Evolutionary conservation across 2,888 invertebrate genomes (phyloP).

Genomic region (Acronicta leporina): DNA sequence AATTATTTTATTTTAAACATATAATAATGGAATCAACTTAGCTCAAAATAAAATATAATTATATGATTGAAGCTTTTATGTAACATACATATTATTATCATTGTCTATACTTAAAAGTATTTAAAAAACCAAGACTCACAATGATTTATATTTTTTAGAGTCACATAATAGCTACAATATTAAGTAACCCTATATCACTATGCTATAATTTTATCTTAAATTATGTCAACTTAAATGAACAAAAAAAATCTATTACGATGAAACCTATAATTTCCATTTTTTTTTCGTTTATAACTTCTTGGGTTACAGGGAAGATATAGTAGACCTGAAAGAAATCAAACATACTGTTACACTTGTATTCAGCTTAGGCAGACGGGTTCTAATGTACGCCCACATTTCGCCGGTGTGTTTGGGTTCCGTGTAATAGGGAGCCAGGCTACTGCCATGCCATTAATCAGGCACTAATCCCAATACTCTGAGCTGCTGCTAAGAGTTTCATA

Average conservation of each 20-base stretch:
- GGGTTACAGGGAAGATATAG: background rate
- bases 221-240: slow-evolving; percentile 26
- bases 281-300: slow-evolving; percentile 21
- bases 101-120: slow-evolving; percentile 39
- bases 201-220: slow-evolving; percentile 27
- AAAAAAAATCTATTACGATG: slow-evolving; percentile 16
- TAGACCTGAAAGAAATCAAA: slow-evolving; percentile 28
- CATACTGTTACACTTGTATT: too few species aligned
- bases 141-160: slow-evolving; percentile 29
- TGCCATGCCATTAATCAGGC: too few species aligned
- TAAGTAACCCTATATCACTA: slow-evolving; percentile 42
- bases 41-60: slow-evolving; percentile 20
- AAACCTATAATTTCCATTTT: background rate
- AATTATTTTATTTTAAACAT: slow-evolving; percentile 24
- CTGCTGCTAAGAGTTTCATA: too few species aligned
- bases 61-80: slow-evolving; percentile 12
- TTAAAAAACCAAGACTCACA: slow-evolving; percentile 33
- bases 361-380: too few species aligned
- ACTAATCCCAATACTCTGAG: too few species aligned
- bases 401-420: too few species aligned
- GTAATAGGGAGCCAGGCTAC: too few species aligned
- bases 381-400: too few species aligned
- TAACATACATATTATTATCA: slow-evolving; percentile 24
- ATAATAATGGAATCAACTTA: slow-evolving; percentile 29
- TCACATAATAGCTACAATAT: slow-evolving; percentile 39